phyloP scores from a whole-genome alignment of 2,113 vertebrate species.

The Petromus typicus region DNA sequence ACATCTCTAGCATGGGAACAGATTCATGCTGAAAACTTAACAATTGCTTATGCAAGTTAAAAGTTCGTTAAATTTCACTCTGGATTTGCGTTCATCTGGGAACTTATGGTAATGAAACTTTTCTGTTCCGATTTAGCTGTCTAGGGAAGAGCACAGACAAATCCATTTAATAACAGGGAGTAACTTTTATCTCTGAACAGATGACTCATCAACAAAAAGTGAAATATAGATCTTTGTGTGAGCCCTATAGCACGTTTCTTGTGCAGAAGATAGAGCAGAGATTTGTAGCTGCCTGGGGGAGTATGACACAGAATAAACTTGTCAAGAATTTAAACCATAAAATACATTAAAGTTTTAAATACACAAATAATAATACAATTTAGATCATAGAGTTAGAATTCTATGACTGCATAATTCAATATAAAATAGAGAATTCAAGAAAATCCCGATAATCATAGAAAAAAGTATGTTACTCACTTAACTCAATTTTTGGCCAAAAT shows the following conservation, averaged over 20 bases:
- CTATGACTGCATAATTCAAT: neutral
- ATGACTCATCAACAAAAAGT: conserved; percentile 52
- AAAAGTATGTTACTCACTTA: neutral
- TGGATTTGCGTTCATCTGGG: conserved; percentile 37
- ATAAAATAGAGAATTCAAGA: conserved; percentile 39
- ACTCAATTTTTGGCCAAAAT: conserved; percentile 18
- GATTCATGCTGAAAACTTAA: conserved; percentile 71
- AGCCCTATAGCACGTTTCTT: neutral
- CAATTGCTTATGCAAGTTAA: conserved; percentile 63
- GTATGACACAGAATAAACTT: conserved; percentile 39
- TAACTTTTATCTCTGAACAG: conserved; percentile 56
- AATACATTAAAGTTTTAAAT: conserved; percentile 37
- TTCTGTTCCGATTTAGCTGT: conserved; percentile 46
- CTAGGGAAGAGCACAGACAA: conserved; percentile 54
- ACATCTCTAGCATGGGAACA: conserved; percentile 40
- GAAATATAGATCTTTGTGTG: neutral
- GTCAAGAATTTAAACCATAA: neutral
- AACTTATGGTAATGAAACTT: conserved; percentile 52
- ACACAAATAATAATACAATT: neutral
- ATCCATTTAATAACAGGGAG: conserved; percentile 50
- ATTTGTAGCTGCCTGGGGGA: conserved; percentile 17
- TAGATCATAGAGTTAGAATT: conserved; percentile 20
- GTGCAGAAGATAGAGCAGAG: neutral
- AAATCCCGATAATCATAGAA: neutral
- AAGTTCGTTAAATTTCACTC: conserved; percentile 66